These are phyloP conservation scores for Baryphthengus martii DNA, from an alignment of 2,113 vertebrate genomes.

Conservation along the genomic window DNA sequence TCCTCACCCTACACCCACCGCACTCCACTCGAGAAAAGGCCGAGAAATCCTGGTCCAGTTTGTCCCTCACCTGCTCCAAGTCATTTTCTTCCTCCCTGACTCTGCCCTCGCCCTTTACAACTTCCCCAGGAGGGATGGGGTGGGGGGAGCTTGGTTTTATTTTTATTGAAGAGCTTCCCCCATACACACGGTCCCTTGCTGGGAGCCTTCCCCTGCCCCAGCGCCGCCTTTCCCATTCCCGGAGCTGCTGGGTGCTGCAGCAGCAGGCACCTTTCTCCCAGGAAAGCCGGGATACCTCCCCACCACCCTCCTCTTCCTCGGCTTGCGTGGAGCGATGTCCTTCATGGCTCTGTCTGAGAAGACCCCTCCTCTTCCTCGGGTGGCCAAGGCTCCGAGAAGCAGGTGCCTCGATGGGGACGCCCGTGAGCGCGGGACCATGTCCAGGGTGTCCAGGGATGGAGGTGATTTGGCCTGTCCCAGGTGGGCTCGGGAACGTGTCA, in stretches of 20 bases:
- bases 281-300: fast-evolving
- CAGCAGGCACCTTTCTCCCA: fast-evolving
- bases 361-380: not conserved
- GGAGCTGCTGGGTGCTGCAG: not conserved
- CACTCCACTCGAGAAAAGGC: not conserved
- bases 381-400: not conserved
- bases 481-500: not conserved
- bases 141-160: fast-evolving
- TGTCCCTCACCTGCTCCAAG: not conserved
- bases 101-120: not conserved
- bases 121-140: not conserved
- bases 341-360: fast-evolving
- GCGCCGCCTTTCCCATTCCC: fast-evolving
- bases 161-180: not conserved
- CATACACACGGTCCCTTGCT: fast-evolving
- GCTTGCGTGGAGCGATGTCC: fast-evolving
- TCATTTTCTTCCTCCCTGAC: not conserved
- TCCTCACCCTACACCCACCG: not conserved
- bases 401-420: not conserved
- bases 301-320: not conserved
- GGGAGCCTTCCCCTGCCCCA: not conserved
- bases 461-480: fast-evolving
- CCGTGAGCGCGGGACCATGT: fast-evolving
- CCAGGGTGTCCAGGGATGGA: fast-evolving
- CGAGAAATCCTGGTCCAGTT: not conserved